Percentiles rank a stretch among this genome's conserved stretches.
These are phyloP conservation scores for Alcedo atthis DNA, from an alignment of 2,797 vertebrate genomes.

Conservation along the genomic window DNA sequence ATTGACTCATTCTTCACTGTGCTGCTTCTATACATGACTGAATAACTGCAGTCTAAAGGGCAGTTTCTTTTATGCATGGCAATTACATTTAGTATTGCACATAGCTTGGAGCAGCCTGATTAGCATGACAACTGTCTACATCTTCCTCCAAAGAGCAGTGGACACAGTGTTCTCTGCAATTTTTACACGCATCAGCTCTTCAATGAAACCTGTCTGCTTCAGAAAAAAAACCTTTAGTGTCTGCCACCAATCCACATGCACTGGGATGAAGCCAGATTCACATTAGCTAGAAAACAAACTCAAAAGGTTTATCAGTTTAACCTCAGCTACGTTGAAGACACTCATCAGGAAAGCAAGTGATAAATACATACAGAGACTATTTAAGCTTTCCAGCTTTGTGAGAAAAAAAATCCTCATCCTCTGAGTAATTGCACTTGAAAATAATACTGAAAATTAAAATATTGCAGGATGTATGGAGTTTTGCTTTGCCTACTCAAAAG, in stretches of 20 bases:
- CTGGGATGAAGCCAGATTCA: background rate
- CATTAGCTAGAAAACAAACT: background rate
- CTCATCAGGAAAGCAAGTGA: background rate
- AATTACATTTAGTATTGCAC: conserved; percentile 12
- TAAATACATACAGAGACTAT: background rate
- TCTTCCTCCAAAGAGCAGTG: background rate
- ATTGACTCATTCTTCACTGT: background rate
- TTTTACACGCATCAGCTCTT: background rate
- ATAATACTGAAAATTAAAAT: background rate
- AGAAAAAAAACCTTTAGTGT: background rate
- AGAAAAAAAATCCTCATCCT: background rate
- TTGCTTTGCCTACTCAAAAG: background rate
- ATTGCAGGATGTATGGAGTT: background rate
- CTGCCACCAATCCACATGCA: background rate
- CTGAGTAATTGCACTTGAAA: background rate
- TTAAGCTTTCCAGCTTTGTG: background rate
- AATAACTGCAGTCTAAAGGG: conserved; percentile 4
- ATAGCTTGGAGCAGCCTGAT: background rate
- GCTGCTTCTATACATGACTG: background rate
- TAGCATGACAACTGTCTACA: background rate
- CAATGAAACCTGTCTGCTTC: background rate
- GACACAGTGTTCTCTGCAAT: background rate
- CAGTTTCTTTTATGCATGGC: background rate
- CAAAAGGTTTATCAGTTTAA: background rate
- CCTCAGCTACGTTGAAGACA: background rate